phyloP scores from a whole-genome alignment of 2,888 invertebrate genomes.

The Criorhina ranunculi region DNA sequence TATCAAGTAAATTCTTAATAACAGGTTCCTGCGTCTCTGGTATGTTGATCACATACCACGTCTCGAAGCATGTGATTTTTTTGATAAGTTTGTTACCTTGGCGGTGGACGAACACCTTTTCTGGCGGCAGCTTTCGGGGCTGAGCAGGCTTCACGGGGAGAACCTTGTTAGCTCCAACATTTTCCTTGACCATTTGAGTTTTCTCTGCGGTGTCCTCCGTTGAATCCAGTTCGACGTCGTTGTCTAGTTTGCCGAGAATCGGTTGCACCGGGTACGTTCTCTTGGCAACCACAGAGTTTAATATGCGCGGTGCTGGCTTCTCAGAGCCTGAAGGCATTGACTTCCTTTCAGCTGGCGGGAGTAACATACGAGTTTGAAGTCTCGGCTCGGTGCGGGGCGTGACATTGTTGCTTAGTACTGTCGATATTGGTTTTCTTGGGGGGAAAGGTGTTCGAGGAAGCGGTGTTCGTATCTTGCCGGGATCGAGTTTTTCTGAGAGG shows the following conservation, averaged over 20 bases:
- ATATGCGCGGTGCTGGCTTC: conserved; percentile 83
- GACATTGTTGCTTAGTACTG: conserved; percentile 29
- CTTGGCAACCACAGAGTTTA: conserved; percentile 82
- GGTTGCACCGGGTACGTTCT: conserved; percentile 82
- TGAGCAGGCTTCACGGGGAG: conserved; percentile 35
- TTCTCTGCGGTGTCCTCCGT: conserved; percentile 42
- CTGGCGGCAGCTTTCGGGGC: conserved; percentile 79
- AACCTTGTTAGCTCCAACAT: conserved; percentile 58
- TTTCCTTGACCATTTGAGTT: conserved; percentile 67
- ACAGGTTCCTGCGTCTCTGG: conserved; percentile 78
- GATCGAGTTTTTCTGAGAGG: conserved; percentile 78
- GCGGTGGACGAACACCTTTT: conserved; percentile 82
- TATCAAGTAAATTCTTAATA: conserved; percentile 81
- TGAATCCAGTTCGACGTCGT: conserved; percentile 57
- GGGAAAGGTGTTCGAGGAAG: conserved; percentile 67
- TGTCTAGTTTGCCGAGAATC: conserved; percentile 78
- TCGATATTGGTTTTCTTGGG: conserved; percentile 35
- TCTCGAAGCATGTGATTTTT: conserved; percentile 84
- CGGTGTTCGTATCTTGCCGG: conserved; percentile 69
- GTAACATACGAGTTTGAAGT: conserved; percentile 24
- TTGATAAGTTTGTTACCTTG: conserved; percentile 83
- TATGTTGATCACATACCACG: conserved; percentile 84
- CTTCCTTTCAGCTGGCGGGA: conserved; percentile 47
- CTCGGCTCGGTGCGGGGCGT: conserved; percentile 10
- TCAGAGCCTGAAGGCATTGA: conserved; percentile 50